Base-by-base conservation (phyloP, 2,113 vertebrate genomes). In the Calypte anna region DNA sequence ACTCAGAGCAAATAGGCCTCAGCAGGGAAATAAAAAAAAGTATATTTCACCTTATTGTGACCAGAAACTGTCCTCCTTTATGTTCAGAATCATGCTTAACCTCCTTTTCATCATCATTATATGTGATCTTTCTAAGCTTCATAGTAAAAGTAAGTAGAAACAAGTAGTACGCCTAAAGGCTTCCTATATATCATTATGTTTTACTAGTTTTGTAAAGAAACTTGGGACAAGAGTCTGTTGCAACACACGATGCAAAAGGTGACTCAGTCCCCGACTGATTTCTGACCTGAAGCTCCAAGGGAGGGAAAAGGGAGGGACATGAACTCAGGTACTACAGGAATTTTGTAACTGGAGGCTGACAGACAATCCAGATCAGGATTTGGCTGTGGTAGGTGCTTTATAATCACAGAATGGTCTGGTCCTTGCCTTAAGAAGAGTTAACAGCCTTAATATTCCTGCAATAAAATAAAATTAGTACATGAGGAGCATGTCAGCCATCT, bases 1-100 rank as follows among this genome's bases (percentile, higher is more conserved):
- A 91, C 85, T 93, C 72, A 66, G 7, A 58, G 44, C 69, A 95
- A 93, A 93, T 30, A 89, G 27, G 12, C 12, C 85, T 72, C 59
- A 78, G 63, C 46, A 90, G 82, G 79, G 46, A 48, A 48, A 57
- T 67, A 74, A 91, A 84, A 90, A 51, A 75, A 86, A 30, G 44
- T 22, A 19, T n/a, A 21, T 66, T 77, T 95, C 86, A 84, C 68
- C 67, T 94, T 92, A 80, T 55, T 81, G 17, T 46, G 61, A 68
- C 89, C 70, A 76, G 66, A 86, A 92, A 58, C 23, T 74, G 33
- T 50, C 88, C 69, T 69, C 44, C 44, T 73, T 30, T 19, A 36
- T 36, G n/a, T 61, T 92, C 23, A 33, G 83, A 96, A 81, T 86
- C 76, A 72, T 7, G 8, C 64, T 43, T 69, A 83, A 62, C 72